Evolutionary conservation across 2,888 invertebrate species (phyloP).

Genomic region (Crematogaster levior): DNA sequence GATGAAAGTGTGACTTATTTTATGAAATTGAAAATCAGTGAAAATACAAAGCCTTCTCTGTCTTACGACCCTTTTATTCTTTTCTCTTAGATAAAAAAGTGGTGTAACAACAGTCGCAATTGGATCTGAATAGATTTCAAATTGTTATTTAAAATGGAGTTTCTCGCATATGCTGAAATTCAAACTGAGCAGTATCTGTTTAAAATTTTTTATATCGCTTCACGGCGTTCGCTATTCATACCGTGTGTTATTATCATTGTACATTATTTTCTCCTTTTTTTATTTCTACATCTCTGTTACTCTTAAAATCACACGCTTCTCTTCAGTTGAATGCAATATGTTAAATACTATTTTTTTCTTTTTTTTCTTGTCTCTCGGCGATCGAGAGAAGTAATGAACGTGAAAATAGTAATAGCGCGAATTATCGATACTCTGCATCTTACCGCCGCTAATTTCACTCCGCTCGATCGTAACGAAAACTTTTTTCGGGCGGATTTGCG

Average conservation of each 20-base stretch:
- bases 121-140: neutral
- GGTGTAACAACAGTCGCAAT: neutral
- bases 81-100: neutral
- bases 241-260: no score
- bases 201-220: neutral
- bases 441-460: neutral
- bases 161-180: neutral
- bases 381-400: neutral
- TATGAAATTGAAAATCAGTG: conserved; percentile 70
- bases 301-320: neutral
- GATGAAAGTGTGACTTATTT: conserved; percentile 76
- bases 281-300: neutral
- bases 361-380: neutral
- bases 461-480: neutral
- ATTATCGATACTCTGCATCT: neutral
- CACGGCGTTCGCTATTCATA: neutral
- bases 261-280: neutral
- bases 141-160: neutral
- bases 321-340: neutral
- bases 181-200: neutral
- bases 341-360: no score
- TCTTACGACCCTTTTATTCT: conserved; percentile 13
- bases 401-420: neutral
- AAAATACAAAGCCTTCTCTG: conserved; percentile 67
- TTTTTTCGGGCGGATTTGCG: neutral